Base-by-base conservation (phyloP, 2,797 vertebrate species). In the Enteromius anoplus region DNA sequence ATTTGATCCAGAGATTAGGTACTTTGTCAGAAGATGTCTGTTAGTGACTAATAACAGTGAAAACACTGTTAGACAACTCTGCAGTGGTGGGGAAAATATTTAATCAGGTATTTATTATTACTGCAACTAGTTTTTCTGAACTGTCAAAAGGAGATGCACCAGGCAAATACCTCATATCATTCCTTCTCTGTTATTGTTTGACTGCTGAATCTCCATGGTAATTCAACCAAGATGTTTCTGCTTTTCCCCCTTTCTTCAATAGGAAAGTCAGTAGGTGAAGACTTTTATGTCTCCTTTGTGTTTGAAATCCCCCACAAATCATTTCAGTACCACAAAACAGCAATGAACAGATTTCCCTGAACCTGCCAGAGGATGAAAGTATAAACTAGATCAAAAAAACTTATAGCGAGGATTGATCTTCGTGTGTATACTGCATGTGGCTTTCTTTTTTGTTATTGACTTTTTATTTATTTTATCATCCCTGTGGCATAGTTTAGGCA, bases 301-400 rank as follows among this genome's bases (percentile, higher is more conserved):
- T 78, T 83, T 83, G 53, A 83, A 78, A 83, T 78, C 81, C 58
- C 49, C 37, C 65, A 78, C 65, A 77, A 78, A 83, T 83, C 51
- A 77, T 70, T 78, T 70, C n/a, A 45, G 62, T 42, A 55, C 19
- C n/a, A 68, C 45, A 68, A 82, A 82, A 75, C 49, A 68, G 62
- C 72, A 45, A 82, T 55, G 72, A 76, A 66, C 62, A 68, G 60
- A 82, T 53, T 76, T 55, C 49, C 55, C 62, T 45, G 81, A 82
- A 37, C 81, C 34, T 68, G 81, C 81, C 81, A 82, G 47, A 58
- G 81, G 62, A 76, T 76, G 32, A 76, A 83, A 62, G 49, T 62
- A 77, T 70, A 34, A 55, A 40, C 3, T 14, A 60, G 73, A 83
- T 75, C 62, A 82, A 75, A 82, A 37, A 53, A 68, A 42, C 55